A percentile compares a stretch with the other conserved stretches of the same genome.
phyloP scores from a whole-genome alignment of 2,797 vertebrate genomes.

The Syngnathus rostellatus region DNA sequence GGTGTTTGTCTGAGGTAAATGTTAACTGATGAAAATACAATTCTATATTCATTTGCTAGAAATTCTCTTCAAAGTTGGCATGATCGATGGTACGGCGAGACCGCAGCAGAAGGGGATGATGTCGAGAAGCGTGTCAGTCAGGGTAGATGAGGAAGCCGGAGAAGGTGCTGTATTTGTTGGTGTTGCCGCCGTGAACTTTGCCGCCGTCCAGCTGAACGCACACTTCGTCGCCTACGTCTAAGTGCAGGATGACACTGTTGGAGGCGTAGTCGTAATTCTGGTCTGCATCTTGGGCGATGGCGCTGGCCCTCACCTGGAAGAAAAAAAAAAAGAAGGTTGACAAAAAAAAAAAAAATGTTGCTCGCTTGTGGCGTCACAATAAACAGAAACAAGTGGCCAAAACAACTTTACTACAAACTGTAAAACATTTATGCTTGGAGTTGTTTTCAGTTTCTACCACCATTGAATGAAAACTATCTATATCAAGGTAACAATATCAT shows the following conservation, averaged over 20 bases:
- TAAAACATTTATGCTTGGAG: background rate
- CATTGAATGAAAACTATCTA: background rate
- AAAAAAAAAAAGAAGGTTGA: background rate
- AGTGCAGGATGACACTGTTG: constrained; percentile 91
- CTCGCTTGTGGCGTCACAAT: background rate
- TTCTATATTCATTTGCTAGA: constrained; percentile 40
- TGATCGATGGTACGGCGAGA: constrained; percentile 18
- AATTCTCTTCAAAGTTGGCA: constrained; percentile 16
- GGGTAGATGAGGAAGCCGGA: constrained; percentile 93
- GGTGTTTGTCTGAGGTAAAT: constrained; percentile 35
- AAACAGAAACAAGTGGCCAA: background rate
- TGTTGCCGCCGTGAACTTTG: constrained; percentile 91
- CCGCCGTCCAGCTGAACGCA: constrained; percentile 89
- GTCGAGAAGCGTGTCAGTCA: constrained; percentile 67
- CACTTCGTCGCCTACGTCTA: constrained; percentile 91
- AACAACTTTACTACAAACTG: background rate
- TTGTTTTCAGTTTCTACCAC: background rate
- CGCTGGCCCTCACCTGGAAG: constrained; percentile 83
- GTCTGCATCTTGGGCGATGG: constrained; percentile 91
- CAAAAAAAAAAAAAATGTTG: background rate
- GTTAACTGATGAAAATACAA: constrained; percentile 39
- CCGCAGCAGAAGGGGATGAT: constrained; percentile 20
- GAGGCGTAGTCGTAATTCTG: constrained; percentile 96
- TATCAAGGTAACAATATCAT: background rate
- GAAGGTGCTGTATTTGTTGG: constrained; percentile 97